Conservation (phyloP, 2,113 vertebrate species). For the Toxotes chatareus region DNA sequence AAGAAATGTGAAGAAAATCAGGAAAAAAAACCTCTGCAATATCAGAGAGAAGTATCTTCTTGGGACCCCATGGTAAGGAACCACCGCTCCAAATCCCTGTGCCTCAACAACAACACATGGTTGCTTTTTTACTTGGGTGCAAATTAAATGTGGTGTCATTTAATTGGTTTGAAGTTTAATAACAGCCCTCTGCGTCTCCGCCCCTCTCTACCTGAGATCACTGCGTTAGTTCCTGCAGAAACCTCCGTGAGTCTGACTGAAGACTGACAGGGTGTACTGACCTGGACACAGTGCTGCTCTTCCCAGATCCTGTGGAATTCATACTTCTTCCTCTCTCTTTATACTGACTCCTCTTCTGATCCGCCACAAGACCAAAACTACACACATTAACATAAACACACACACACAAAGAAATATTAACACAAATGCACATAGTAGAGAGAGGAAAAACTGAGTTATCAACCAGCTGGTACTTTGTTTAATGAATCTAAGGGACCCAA, state of each 20-base stretch:
- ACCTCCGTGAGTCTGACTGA: slow-evolving; percentile 4
- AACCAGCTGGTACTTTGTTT: neutral
- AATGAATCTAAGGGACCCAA: neutral
- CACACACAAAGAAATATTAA: slow-evolving; percentile 10
- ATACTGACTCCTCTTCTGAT: slow-evolving; percentile 91
- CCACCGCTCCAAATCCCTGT: neutral
- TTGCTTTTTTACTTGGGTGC: neutral
- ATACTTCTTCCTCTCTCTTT: slow-evolving; percentile 94
- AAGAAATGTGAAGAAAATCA: neutral
- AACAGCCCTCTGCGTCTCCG: slow-evolving; percentile 24
- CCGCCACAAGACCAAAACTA: slow-evolving; percentile 89
- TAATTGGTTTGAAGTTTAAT: slow-evolving; percentile 13
- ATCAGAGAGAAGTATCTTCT: no score
- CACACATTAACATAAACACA: slow-evolving; percentile 12
- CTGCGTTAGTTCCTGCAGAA: neutral
- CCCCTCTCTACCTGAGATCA: slow-evolving; percentile 1
- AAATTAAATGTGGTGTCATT: neutral
- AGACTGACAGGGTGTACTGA: slow-evolving; percentile 68
- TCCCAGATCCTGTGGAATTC: slow-evolving; percentile 97
- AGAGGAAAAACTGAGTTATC: neutral
- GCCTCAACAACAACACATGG: neutral
- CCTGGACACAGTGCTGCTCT: slow-evolving; percentile 98
- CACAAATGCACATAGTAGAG: neutral
- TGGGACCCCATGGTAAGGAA: neutral
- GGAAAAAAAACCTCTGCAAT: no score